Evolutionary conservation across 2,888 invertebrate species (phyloP), one percentile per base, ranked within the genome.

Genomic region (Colletes collaris): DNA sequence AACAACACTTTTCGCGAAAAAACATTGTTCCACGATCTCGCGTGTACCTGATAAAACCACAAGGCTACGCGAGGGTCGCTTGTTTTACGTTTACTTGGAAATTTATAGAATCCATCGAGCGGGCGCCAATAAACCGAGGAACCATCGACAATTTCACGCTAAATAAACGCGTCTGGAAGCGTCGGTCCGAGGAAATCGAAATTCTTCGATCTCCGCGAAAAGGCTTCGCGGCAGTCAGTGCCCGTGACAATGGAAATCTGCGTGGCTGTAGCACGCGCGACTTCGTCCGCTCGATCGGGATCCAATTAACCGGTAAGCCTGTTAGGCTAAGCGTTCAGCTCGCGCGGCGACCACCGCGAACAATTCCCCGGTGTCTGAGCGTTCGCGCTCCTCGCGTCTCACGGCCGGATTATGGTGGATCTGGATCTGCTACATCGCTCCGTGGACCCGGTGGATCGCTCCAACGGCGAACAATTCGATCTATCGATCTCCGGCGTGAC

Each of bases 271-370:
- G 77, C 77, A 77, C 60, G 71, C 58, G 65, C 62, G 56, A 83
- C 80, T 78, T 68, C 19, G 63, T 37, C 67, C 76, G 73, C 65
- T 76, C 76, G 73, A 84, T 85, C 80, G 82, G 53, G 84, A 71
- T 78, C 80, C 79, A 85, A 84, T 85, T 85, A 85, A 78, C 82
- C 72, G 71, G 52, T 80, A 82, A 85, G 82, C 82, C 71, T 69
- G 79, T 84, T 84, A 78, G 69, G 68, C 72, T 77, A 77, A 84
- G 77, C 84, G 84, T 79, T 70, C 66, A 59, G 46, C 44, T 46
- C 11, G 71, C 67, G 64, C 59, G 68, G 64, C 59, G 68, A 72
- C 74, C 82, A 78, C 76, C 62, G 71, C 59, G 75, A 69, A 76
- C 84, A 78, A 84, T 82, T 82, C 80, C 78, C 80, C 63, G 35